Evolutionary conservation across 2,113 vertebrate genomes (phyloP), one percentile per base, ranked within the genome.

Genomic region (Campylomormyrus numenius): DNA sequence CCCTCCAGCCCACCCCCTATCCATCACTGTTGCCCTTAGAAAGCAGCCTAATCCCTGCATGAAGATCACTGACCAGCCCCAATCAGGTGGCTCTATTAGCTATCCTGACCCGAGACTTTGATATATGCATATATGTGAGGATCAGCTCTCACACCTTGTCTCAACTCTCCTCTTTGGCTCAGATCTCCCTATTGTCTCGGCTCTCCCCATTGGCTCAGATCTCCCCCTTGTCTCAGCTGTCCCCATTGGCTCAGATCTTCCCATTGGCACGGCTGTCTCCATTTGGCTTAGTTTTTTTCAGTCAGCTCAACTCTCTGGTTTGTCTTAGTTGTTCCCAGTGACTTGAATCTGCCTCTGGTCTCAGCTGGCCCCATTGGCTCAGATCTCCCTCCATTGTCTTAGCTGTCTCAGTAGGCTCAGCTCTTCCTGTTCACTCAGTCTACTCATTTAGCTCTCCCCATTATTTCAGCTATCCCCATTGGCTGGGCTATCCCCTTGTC

Each of bases 141-240:
- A 70, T 70, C 62, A 70, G 62, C n/a, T 31, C n/a, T 31, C 62
- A 56, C 21, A 62, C 74, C 11, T 42, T 86, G 42, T 52, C 83
- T 89, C 89, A 91, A 15, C 45, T 53, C 27, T 88, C 66, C 77
- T 39, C 39, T 42, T 86, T 48, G 46, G 31, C 66, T 35, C 27
- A 74, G 27, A 74, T 27, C 31, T 74, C 49, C 49, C 49, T 3
- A 0, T 62, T 62, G 56, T n/a, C 58, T 62, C 24, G 9, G 7
- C 58, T 62, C 8, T n/a, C 58, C 8, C 13, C 31, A 35, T 27
- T 74, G 31, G 70, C 70, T 77, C 31, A 8, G 31, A 31, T 77
- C 31, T 35, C 70, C 70, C 27, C 66, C n/a, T 74, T 85, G 80
- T 39, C 89, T 89, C 89, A 91, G 24, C 45, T 53, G 58, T 88